Conservation (phyloP, 2,888 invertebrate genomes). For the Heliconius cydno region DNA sequence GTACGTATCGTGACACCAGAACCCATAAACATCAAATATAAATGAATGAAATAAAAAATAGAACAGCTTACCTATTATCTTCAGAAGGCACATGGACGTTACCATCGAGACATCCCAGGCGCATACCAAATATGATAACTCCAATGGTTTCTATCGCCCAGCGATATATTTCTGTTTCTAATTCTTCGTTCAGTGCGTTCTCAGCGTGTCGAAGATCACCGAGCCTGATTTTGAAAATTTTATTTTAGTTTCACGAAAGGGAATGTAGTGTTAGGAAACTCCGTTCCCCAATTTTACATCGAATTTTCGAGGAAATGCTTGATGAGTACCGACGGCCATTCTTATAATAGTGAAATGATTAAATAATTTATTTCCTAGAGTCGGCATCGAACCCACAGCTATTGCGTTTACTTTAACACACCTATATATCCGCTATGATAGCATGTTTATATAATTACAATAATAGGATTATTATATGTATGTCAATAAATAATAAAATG, state of each 20-base stretch:
- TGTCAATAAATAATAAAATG: slow-evolving; percentile 3
- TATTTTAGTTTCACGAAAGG: background rate
- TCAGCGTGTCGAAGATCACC: slow-evolving; percentile 68
- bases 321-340: background rate
- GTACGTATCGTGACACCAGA: too few relatives aligned
- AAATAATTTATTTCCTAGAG: background rate
- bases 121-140: slow-evolving; percentile 69
- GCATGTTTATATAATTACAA: too few relatives aligned
- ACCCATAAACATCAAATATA: too few relatives aligned
- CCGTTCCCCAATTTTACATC: background rate
- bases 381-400: background rate
- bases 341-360: background rate
- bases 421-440: background rate
- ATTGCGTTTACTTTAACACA: background rate
- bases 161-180: slow-evolving; percentile 73
- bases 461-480: slow-evolving; percentile 16
- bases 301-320: background rate
- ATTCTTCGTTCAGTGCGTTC: slow-evolving; percentile 73
- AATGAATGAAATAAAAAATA: background rate
- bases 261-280: background rate
- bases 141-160: slow-evolving; percentile 77
- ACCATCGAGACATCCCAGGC: slow-evolving; percentile 75
- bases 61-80: slow-evolving; percentile 60
- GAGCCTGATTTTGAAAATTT: slow-evolving; percentile 55
- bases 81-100: slow-evolving; percentile 63